Evolutionary conservation across 2,888 invertebrate species (phyloP), one percentile per base, ranked within the genome.

Genomic region (Rhagophthalmus giganteus): DNA sequence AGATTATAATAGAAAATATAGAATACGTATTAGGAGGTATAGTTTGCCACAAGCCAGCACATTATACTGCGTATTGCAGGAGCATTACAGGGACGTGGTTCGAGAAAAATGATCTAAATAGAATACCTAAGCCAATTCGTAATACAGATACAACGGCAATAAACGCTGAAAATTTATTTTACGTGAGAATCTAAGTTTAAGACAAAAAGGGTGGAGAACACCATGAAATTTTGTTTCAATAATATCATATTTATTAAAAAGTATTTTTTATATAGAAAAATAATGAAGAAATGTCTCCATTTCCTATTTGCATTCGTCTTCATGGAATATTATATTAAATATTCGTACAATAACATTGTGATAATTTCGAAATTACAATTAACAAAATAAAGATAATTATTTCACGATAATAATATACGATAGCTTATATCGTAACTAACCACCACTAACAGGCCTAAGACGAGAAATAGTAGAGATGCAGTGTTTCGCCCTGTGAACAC

Each of bases 11-110:
- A 2, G 31, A 31, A 31, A 31, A 31, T 31, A 14, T 31, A 8
- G 31, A 31, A 31, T 31, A 31, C 31, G 31, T 31, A 15, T n/a
- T 32, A 8, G 14, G 14, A 32, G 32, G 15, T 13, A 32, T 32
- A 8, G 32, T 14, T 32, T 32, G 32, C 32, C 32, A 32, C 32
- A 32, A 32, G 32, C n/a, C n/a, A n/a, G 14, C 32, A 32, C 27
- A 27, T 27, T 27, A 27, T n/a, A 27, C 27, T 27, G 27, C 27
- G 27, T 27, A 14, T 14, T 14, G 32, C 32, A 31, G 31, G 31
- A 31, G 10, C 31, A 14, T 31, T 12, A 31, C 31, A 31, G 31
- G 31, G 31, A 31, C 31, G 31, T 31, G 31, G 31, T 31, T 31
- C 31, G 31, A 31, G 31, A 31, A 31, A 31, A 12, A 31, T 12